Evolutionary conservation across 2,113 vertebrate species (phyloP).

Genomic region (Gymnarchus niloticus): DNA sequence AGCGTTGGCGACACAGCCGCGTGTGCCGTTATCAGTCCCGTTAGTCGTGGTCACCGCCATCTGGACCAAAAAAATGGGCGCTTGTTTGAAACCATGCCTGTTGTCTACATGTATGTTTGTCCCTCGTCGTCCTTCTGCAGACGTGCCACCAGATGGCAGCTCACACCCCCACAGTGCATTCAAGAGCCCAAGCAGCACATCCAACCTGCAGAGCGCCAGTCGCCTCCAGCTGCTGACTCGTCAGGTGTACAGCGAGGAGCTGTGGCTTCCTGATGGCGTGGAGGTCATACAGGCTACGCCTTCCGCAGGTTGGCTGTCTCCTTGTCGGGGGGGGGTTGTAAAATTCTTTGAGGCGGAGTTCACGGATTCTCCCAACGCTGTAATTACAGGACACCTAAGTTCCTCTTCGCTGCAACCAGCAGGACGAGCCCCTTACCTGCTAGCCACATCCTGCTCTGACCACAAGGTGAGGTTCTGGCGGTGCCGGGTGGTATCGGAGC

Average conservation of each 20-base stretch:
- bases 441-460: conserved; percentile 94
- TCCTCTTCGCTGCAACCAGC: conserved; percentile 87
- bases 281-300: conserved; percentile 84
- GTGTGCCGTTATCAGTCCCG: neutral
- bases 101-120: neutral
- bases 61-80: neutral
- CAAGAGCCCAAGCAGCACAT: conserved; percentile 73
- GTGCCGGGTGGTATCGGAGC: conserved; percentile 61
- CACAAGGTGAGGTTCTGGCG: conserved; percentile 89
- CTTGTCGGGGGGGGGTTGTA: neutral
- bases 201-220: conserved; percentile 87
- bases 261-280: conserved; percentile 81
- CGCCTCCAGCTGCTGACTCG: conserved; percentile 75
- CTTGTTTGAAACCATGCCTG: too few relatives aligned
- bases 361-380: conserved; percentile 26
- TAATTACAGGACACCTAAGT: conserved; percentile 81
- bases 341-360: neutral
- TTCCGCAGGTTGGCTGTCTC: conserved; percentile 78
- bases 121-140: neutral
- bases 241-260: conserved; percentile 80
- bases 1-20: neutral
- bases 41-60: neutral
- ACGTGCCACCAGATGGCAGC: conserved; percentile 26
- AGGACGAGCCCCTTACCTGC: conserved; percentile 83
- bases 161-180: conserved; percentile 58